phyloP scores from a whole-genome alignment of 2,113 vertebrate genomes.

The Bambusicola thoracicus region DNA sequence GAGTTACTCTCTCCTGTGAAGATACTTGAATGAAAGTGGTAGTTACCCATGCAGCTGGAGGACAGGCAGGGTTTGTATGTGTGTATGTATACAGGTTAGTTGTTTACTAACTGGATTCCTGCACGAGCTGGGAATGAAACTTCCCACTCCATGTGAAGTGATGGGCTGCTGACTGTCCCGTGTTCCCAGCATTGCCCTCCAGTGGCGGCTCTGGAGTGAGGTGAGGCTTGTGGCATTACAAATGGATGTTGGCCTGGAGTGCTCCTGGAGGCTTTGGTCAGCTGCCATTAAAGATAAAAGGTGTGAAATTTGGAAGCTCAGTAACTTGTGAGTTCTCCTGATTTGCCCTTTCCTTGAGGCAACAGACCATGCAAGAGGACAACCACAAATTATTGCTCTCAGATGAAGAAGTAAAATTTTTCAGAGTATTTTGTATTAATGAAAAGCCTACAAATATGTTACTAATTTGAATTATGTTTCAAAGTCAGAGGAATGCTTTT shows the following conservation, averaged over 20 bases:
- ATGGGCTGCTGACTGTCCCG: not conserved
- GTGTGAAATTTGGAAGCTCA: not conserved
- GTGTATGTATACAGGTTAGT: too few species aligned
- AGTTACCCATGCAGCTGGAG: not conserved
- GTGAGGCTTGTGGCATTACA: not conserved
- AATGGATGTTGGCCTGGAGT: not conserved
- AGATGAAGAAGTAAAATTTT: not conserved
- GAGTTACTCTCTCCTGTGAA: not conserved
- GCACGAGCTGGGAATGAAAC: not conserved
- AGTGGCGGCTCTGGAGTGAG: not conserved
- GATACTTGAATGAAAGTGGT: not conserved
- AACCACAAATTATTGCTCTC: not conserved
- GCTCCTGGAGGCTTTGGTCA: not conserved
- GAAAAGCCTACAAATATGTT: not conserved
- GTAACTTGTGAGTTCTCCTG: not conserved
- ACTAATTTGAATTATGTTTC: conserved; percentile 2
- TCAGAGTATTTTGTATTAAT: not conserved
- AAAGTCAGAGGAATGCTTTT: not conserved
- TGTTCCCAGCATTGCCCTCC: not conserved
- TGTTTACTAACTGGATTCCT: not conserved
- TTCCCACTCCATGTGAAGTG: not conserved
- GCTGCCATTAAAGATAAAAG: not conserved
- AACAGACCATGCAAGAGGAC: not conserved
- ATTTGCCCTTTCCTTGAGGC: not conserved
- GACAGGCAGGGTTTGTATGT: accelerated